These are phyloP conservation scores for Heliocidaris erythrogramma DNA, from an alignment of 35 echinoderm and acorn worm genomes.

Conservation along the genomic window DNA sequence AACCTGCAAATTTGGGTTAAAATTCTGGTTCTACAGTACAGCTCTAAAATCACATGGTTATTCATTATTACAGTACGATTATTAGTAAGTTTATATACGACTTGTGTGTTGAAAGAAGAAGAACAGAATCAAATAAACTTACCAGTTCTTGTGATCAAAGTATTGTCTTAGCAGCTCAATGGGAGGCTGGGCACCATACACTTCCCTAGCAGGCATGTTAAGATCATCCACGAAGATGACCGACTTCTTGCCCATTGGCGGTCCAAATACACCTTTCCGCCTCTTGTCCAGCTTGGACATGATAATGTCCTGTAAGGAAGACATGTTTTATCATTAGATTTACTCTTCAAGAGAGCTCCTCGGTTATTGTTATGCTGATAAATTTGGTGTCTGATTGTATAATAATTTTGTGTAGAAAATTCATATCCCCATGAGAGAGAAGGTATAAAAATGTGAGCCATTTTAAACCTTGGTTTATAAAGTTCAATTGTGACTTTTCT, in stretches of 20 bases:
- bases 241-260: constrained; percentile 88
- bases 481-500: not conserved
- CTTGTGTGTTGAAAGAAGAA: not conserved
- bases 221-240: constrained; percentile 99
- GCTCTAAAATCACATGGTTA: too few species aligned
- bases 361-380: not conserved
- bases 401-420: not conserved
- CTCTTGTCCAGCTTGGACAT: constrained; percentile 98
- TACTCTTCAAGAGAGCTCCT: not conserved
- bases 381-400: not conserved
- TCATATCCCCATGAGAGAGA: too few species aligned
- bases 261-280: constrained; percentile 90
- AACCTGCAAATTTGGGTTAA: too few species aligned
- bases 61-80: too few species aligned
- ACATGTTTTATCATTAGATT: not conserved
- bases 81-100: too few species aligned
- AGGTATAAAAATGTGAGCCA: not conserved
- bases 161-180: constrained; percentile 92
- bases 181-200: constrained; percentile 89
- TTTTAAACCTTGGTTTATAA: not conserved
- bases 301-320: constrained; percentile 75
- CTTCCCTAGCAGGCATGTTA: constrained; percentile 94
- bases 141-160: constrained; percentile 99
- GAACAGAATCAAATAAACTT: constrained; percentile 18
- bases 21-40: too few species aligned